These are phyloP conservation scores for Balaenoptera acutorostrata DNA, from an alignment of 2,113 vertebrate species.

Conservation along the genomic window DNA sequence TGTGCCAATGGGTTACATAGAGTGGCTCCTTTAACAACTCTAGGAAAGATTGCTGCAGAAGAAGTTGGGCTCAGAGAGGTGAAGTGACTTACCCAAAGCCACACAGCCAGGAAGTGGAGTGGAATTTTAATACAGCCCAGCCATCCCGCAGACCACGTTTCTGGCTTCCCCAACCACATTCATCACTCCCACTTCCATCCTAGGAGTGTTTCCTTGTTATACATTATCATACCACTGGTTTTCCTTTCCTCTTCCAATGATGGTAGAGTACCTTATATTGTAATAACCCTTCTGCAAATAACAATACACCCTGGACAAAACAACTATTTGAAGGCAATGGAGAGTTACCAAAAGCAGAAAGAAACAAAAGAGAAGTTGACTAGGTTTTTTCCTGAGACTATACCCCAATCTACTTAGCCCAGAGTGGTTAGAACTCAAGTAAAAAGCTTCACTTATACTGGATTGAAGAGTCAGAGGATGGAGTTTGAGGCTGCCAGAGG, in stretches of 20 bases:
- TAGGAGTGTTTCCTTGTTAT: neutral
- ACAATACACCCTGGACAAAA: neutral
- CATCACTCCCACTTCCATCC: neutral
- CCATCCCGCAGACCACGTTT: neutral
- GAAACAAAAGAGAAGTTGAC: neutral
- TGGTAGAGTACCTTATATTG: neutral
- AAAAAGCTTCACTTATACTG: neutral
- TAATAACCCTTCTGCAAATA: neutral
- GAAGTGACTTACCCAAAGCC: neutral
- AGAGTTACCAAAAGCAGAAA: neutral
- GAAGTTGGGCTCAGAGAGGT: neutral
- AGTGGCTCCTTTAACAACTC: neutral
- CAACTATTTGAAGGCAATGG: neutral
- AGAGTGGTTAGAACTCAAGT: neutral
- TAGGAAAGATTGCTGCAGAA: neutral
- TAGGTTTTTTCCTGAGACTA: neutral
- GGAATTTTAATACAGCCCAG: neutral
- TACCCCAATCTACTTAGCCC: neutral
- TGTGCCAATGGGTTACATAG: neutral
- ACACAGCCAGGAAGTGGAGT: neutral
- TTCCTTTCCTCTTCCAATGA: neutral
- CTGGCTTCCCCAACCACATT: neutral
- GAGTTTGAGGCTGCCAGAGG: neutral
- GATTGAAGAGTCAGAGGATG: neutral
- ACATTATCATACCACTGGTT: neutral